A percentile compares a stretch with the other conserved stretches of the same genome.
phyloP scores from a whole-genome alignment of 2,113 vertebrate genomes.

The Daboia siamensis region DNA sequence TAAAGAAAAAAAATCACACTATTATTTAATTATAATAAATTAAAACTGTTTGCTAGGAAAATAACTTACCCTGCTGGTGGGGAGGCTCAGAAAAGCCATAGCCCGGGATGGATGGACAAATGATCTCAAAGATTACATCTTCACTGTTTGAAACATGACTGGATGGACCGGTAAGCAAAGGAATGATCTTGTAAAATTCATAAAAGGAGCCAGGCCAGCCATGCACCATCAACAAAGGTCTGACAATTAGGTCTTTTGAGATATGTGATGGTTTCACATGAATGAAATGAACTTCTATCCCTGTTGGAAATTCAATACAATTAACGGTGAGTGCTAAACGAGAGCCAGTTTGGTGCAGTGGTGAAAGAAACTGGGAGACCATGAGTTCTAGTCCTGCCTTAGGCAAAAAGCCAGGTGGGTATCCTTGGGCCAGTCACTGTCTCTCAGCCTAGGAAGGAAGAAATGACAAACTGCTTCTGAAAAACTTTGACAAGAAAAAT shows the following conservation, averaged over 20 bases:
- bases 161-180: constrained; percentile 74
- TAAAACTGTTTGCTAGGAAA: neutral
- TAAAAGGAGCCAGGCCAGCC: constrained; percentile 91
- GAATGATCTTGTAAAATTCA: constrained; percentile 86
- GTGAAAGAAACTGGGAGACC: neutral
- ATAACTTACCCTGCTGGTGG: constrained; percentile 66
- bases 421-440: neutral
- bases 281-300: constrained; percentile 84
- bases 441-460: neutral
- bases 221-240: constrained; percentile 81
- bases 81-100: constrained; percentile 86
- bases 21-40: neutral
- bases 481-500: neutral
- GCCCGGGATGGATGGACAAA: constrained; percentile 89
- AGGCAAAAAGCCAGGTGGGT: neutral
- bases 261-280: constrained; percentile 73
- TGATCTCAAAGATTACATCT: constrained; percentile 79
- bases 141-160: constrained; percentile 21
- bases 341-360: neutral
- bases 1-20: neutral
- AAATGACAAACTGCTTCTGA: neutral
- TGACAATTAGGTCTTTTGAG: constrained; percentile 60
- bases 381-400: neutral
- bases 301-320: constrained; percentile 60
- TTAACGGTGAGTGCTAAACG: constrained; percentile 16